Conservation (phyloP, 1,140 invertebrate species). For the Medauroidea extradentata region DNA sequence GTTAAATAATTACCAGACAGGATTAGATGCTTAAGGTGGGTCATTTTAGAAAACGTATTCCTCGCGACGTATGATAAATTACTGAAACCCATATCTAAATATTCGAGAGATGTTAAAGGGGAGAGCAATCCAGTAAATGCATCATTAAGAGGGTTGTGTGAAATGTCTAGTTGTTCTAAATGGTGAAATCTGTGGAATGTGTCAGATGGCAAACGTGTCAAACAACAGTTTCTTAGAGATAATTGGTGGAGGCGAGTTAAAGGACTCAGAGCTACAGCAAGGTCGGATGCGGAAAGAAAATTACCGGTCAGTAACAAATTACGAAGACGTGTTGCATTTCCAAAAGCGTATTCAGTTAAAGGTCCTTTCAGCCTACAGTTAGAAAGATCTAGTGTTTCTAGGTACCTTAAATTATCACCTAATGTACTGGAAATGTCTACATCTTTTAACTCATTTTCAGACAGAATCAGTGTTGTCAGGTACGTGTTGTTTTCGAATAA, state of each 20-base stretch:
- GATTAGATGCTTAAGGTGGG: slow-evolving; percentile 57
- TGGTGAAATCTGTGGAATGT: slow-evolving; percentile 61
- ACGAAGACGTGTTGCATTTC: slow-evolving; percentile 60
- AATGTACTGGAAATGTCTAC: slow-evolving; percentile 60
- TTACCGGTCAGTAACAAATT: slow-evolving; percentile 62
- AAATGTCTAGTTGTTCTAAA: slow-evolving; percentile 62
- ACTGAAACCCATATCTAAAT: slow-evolving; percentile 69
- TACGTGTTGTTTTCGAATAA: slow-evolving; percentile 62
- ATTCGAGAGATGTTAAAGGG: slow-evolving; percentile 59
- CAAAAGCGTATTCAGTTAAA: slow-evolving; percentile 62
- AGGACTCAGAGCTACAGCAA: slow-evolving; percentile 60
- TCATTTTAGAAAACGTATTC: slow-evolving; percentile 65
- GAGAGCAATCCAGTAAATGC: slow-evolving; percentile 62
- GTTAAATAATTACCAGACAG: slow-evolving; percentile 63
- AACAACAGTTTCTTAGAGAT: slow-evolving; percentile 60
- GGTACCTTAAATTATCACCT: slow-evolving; percentile 58
- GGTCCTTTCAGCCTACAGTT: slow-evolving; percentile 62
- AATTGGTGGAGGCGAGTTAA: slow-evolving; percentile 59
- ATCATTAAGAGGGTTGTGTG: slow-evolving; percentile 62
- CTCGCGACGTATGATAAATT: slow-evolving; percentile 60
- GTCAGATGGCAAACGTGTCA: slow-evolving; percentile 54
- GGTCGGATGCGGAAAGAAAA: slow-evolving; percentile 59
- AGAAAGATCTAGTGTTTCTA: slow-evolving; percentile 63
- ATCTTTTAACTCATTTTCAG: slow-evolving; percentile 59
- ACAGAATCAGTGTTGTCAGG: slow-evolving; percentile 57